Conservation (phyloP, 2,113 vertebrate genomes). For the Ia io region DNA sequence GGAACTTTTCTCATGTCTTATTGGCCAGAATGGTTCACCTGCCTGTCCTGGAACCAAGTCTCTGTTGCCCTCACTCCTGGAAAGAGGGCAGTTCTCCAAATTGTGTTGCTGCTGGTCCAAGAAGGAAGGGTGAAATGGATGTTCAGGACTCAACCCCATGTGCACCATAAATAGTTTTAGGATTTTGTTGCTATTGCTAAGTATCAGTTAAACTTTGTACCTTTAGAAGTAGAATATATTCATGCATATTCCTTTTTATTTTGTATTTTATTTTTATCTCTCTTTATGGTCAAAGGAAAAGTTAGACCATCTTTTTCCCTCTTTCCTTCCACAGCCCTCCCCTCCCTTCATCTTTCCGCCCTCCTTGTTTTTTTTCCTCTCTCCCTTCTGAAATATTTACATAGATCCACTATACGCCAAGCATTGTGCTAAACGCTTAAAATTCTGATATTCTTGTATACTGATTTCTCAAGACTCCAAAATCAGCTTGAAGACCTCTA, state of each 20-base stretch:
- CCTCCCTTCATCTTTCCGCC: too few species aligned
- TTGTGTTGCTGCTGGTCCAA: not conserved
- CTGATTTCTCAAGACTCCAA: not conserved
- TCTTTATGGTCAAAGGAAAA: not conserved
- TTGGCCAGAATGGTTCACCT: not conserved
- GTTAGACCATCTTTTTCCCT: not conserved
- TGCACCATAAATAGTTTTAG: not conserved
- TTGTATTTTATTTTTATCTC: slow-evolving; percentile 22
- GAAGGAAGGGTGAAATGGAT: not conserved
- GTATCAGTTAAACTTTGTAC: not conserved
- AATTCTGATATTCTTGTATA: not conserved
- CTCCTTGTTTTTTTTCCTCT: not conserved
- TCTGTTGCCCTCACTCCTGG: not conserved
- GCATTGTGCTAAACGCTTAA: not conserved
- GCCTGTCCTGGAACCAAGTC: not conserved
- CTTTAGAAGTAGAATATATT: slow-evolving; percentile 9
- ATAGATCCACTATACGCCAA: not conserved
- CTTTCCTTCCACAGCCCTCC: not conserved
- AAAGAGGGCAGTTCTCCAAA: not conserved
- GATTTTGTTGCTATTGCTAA: not conserved
- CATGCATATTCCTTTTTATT: not conserved
- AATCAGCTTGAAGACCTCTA: not conserved
- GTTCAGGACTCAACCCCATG: not conserved
- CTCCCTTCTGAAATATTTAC: not conserved
- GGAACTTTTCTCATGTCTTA: not conserved